Base-by-base conservation (phyloP, 2,888 invertebrate species). In the Oxystoma pomonae region DNA sequence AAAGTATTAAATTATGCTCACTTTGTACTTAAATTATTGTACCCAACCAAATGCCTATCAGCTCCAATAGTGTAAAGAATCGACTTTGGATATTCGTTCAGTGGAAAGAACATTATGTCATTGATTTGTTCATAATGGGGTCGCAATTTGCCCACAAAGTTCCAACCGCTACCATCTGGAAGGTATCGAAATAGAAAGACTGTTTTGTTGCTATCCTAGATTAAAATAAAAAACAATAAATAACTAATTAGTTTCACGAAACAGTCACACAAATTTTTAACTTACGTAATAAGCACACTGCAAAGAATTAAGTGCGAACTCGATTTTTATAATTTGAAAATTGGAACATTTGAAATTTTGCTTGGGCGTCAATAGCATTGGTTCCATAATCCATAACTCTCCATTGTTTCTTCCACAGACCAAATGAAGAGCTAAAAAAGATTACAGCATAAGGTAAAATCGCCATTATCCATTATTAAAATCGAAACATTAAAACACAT, bases 321-420 rank as follows among this genome's bases (percentile, higher is more conserved):
- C 76, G 1, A 88, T 82, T 62, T 83, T 81, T 2, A 78, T 73
- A 53, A 89, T 83, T n/a, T 77, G 72, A 57, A 76, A 69, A 0
- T 65, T 75, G 0, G 84, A 81, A 68, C 83, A 82, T 53, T 78
- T 77, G 67, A 83, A 83, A 0, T 86, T 84, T 12, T 72, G 72
- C 51, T 83, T 67, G 2, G 84, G 81, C 18, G 80, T 80, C 49
- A 87, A 73, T 1, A 85, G 81, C n/a, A 82, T 77, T 0, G 87
- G 85, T 71, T 88, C 84, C 49, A 89, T 72, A 68, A 88, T 82
- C 78, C 86, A 78, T 20, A 89, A 60, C 63, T 82, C 80, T 0
- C 89, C 89, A 56, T 84, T 85, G 62, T 81, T 81, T 67, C 85
- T 73, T 0, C 87, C 88, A 69, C 86, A 85, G 0, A 83, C 84